A percentile compares a stretch with the other conserved stretches of the same genome.
Conservation (phyloP, 2,113 vertebrate genomes). For the Theristicus caerulescens region DNA sequence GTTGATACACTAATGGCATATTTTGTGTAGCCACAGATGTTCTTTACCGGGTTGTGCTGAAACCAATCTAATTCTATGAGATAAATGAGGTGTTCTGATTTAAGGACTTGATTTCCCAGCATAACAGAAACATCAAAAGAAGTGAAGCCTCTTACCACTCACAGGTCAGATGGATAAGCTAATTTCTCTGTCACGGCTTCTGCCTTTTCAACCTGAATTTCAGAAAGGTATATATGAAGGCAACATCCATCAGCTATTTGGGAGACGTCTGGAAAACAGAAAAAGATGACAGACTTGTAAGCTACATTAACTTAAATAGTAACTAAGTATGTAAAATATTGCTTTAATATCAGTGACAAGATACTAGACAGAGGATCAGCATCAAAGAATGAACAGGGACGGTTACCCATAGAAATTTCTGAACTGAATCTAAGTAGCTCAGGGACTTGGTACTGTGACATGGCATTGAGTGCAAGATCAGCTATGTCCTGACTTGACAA, state of each 20-base stretch:
- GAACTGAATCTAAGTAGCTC: neutral
- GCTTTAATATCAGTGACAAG: neutral
- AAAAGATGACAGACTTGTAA: neutral
- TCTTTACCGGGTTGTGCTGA: neutral
- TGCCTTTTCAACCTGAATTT: neutral
- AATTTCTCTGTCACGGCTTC: neutral
- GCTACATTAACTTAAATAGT: neutral
- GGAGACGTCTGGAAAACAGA: neutral
- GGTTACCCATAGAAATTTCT: neutral
- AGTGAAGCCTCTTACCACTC: neutral
- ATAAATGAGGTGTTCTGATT: constrained; percentile 20
- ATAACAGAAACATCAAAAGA: neutral
- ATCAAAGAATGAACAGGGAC: neutral
- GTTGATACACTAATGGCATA: neutral
- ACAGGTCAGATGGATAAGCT: neutral
- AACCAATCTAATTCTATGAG: constrained; percentile 7
- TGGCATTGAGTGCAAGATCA: neutral
- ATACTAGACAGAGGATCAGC: neutral
- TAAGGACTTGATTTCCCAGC: constrained; percentile 12
- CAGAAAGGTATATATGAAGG: neutral
- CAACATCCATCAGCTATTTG: neutral
- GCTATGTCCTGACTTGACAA: neutral
- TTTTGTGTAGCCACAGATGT: neutral
- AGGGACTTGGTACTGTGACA: neutral
- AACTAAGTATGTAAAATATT: neutral